Evolutionary conservation across 2,797 vertebrate genomes (phyloP).

Genomic region (Calcarius lapponicus): DNA sequence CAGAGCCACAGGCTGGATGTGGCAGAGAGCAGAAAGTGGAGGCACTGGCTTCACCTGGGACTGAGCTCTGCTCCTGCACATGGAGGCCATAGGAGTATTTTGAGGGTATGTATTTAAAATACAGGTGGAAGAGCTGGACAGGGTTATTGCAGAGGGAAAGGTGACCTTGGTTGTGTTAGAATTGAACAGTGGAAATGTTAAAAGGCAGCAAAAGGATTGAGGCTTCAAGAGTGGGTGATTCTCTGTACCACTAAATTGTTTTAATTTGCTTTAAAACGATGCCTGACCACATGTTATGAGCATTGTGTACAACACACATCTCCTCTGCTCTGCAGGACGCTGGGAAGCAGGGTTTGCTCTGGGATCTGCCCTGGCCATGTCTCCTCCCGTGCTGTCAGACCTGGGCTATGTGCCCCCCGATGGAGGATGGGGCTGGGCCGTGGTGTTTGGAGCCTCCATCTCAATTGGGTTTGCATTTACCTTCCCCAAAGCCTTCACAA

Average conservation of each 20-base stretch:
- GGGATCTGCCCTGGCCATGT: conserved; percentile 71
- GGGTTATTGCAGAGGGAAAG: neutral
- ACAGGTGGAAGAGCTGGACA: neutral
- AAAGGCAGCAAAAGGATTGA: neutral
- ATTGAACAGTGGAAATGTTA: neutral
- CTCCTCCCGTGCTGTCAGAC: conserved; percentile 49
- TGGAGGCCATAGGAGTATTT: neutral
- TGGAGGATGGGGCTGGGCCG: conserved; percentile 83
- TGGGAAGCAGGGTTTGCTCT: neutral
- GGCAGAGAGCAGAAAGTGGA: neutral
- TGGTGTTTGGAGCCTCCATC: conserved; percentile 82
- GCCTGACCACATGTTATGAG: fast-evolving
- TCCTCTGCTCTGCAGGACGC: conserved; percentile 36
- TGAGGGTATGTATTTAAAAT: neutral
- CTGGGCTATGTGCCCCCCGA: conserved; percentile 73
- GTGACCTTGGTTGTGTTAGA: neutral
- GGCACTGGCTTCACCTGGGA: neutral
- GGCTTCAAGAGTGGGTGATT: neutral
- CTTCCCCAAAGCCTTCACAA: conserved; percentile 83
- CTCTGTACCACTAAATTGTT: neutral
- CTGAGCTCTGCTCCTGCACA: neutral
- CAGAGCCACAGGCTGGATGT: neutral
- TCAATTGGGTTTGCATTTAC: conserved; percentile 83
- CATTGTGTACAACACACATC: neutral
- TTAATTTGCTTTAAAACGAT: neutral